Base-by-base conservation (phyloP, 2,797 vertebrate genomes). In the Botia kubotai region DNA sequence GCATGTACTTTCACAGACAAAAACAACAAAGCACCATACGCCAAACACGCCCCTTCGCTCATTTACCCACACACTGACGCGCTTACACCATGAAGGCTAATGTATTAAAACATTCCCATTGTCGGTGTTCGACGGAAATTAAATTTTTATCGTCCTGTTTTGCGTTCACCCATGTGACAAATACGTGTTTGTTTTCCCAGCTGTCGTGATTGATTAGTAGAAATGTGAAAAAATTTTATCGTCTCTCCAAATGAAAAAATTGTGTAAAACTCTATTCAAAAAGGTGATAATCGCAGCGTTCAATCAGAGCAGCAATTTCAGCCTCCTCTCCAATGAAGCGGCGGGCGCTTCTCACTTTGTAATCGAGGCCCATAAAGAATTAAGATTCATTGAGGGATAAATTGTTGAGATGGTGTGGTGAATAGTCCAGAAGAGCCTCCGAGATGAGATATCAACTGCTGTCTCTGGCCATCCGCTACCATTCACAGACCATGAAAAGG, bases 321-420 rank as follows among this genome's bases (percentile, higher is more conserved):
- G 70, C 60, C 29, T 52, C 29, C 63, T 19, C 70, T 66, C 33
- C 33, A 23, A 46, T 72, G 60, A 46, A 55, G 58, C 19, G n/a
- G 72, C 14, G 0, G 26, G 23, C 0, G 58, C 29, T 66, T 60
- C 65, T 77, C 46, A 57, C 65, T 72, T 58, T 79, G 55, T 82
- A 82, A 86, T 81, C 46, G 77, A 81, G 81, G 65, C 62, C 70
- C 46, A 53, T 74, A 77, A 81, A 79, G 68, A 84, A 66, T 86
- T 70, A 81, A 81, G 79, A 83, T 80, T 83, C 46, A 67, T 72
- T 53, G 62, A n/a, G 66, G 52, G 71, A 72, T 74, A 75, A 83
- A 87, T 71, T 70, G 65, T 55, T 1, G 57, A 4, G 70, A 79
- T 74, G 65, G 57, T n/a, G 62, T n/a, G 26, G 55, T 72, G 58